Evolutionary conservation across 92 coral and sea anemone species (phyloP).

Genomic region (Metridium senile): DNA sequence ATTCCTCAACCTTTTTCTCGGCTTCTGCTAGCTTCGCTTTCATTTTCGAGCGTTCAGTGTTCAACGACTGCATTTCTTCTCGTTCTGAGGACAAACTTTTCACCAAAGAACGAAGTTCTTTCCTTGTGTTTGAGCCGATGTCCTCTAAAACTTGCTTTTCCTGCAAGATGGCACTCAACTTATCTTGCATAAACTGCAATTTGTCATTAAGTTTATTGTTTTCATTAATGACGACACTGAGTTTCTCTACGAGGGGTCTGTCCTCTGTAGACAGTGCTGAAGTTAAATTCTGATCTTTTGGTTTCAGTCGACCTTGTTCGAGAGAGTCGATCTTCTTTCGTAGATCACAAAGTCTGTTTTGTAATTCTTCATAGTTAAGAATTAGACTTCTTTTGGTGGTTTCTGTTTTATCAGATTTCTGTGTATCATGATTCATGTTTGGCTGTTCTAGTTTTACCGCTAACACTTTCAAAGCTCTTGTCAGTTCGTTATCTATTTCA

Average conservation of each 20-base stretch:
- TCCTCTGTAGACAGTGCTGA: constrained; percentile 36
- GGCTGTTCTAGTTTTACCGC: constrained; percentile 3
- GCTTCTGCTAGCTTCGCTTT: constrained; percentile 26
- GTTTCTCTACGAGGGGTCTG: constrained; percentile 19
- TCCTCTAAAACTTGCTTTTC: constrained; percentile 25
- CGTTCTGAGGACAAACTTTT: constrained; percentile 52
- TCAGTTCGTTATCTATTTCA: constrained; percentile 17
- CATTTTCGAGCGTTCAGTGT: constrained; percentile 40
- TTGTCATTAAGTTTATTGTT: constrained; percentile 28
- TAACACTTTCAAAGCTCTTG: constrained; percentile 11
- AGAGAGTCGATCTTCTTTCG: constrained; percentile 47
- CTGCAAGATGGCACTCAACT: constrained; percentile 28
- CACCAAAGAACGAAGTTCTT: constrained; percentile 47
- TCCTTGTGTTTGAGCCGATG: constrained; percentile 38
- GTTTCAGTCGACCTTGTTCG: constrained; percentile 42
- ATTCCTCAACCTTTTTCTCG: constrained; percentile 15
- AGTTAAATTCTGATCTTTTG: constrained; percentile 35
- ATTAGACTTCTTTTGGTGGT: neutral
- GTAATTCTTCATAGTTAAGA: constrained; percentile 34
- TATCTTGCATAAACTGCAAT: constrained; percentile 34
- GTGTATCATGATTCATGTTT: constrained; percentile 32
- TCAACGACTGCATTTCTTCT: constrained; percentile 45
- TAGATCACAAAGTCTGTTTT: constrained; percentile 46
- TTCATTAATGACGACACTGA: constrained; percentile 26
- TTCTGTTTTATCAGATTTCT: neutral